A percentile compares a stretch with the other conserved stretches of the same genome.
Conservation (phyloP, 2,113 vertebrate species). For the Otolemur garnettii region DNA sequence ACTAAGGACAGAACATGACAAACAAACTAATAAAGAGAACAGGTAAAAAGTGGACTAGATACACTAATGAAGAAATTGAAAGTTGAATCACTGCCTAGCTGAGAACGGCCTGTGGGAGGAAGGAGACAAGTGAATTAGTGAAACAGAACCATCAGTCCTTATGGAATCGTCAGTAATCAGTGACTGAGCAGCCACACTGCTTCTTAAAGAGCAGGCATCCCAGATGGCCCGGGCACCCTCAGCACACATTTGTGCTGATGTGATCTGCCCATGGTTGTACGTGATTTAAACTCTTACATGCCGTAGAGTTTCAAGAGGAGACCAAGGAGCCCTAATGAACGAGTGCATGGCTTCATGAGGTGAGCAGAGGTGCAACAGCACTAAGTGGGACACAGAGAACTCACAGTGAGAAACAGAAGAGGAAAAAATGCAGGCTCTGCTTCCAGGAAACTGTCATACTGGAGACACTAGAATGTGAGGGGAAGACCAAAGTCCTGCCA, state of each 20-base stretch:
- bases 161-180: not conserved
- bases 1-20: not conserved
- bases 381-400: not conserved
- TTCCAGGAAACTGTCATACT: not conserved
- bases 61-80: not conserved
- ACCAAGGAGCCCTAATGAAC: not conserved
- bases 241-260: no score
- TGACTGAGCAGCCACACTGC: not conserved
- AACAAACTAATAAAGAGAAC: not conserved
- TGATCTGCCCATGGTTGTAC: not conserved
- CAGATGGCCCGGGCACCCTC: not conserved
- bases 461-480: not conserved
- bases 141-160: conserved; percentile 15
- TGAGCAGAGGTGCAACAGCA: not conserved
- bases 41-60: not conserved
- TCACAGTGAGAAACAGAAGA: not conserved
- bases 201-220: not conserved
- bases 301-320: not conserved
- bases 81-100: not conserved
- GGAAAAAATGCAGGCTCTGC: not conserved
- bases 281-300: not conserved
- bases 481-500: not conserved
- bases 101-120: not conserved
- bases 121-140: not conserved
- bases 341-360: not conserved